Evolutionary conservation across 1,140 invertebrate genomes (phyloP).

Genomic region (Magallana gigas): DNA sequence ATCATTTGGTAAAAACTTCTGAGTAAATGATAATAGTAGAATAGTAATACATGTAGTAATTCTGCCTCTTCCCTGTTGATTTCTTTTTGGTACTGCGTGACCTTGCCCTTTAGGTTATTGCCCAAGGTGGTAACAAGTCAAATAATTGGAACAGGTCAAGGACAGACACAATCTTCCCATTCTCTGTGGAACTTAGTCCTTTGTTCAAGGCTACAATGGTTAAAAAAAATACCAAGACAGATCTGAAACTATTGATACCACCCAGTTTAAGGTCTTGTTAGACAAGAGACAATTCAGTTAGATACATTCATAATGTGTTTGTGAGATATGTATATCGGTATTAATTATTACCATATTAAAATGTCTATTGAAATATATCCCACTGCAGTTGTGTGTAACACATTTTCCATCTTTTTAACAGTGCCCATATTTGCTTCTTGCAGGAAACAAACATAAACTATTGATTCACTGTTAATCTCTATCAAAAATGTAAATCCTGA

Average conservation of each 20-base stretch:
- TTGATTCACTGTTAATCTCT: slow-evolving; percentile 70
- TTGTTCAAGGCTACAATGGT: slow-evolving; percentile 75
- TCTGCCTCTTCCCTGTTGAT: slow-evolving; percentile 77
- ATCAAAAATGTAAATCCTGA: slow-evolving; percentile 20
- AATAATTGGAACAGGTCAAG: slow-evolving; percentile 78
- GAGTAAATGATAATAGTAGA: slow-evolving; percentile 71
- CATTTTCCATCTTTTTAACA: slow-evolving; percentile 75
- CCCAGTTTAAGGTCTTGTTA: too few species aligned
- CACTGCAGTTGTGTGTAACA: background rate
- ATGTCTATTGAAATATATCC: too few species aligned
- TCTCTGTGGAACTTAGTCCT: slow-evolving; percentile 72
- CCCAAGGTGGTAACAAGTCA: slow-evolving; percentile 79
- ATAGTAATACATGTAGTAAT: slow-evolving; percentile 79
- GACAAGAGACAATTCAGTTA: too few species aligned
- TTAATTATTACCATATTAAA: too few species aligned
- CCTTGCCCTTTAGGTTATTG: slow-evolving; percentile 79
- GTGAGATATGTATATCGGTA: too few species aligned
- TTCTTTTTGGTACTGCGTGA: slow-evolving; percentile 80
- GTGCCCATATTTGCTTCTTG: slow-evolving; percentile 72
- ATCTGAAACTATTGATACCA: too few species aligned
- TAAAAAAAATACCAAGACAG: slow-evolving; percentile 55
- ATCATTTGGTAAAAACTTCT: rapidly evolving
- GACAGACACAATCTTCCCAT: slow-evolving; percentile 73
- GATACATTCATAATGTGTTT: too few species aligned
- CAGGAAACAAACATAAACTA: slow-evolving; percentile 78